Percentiles rank a stretch among this genome's conserved stretches.
phyloP scores from a whole-genome alignment of 2,113 vertebrate species.

The Malurus melanocephalus region DNA sequence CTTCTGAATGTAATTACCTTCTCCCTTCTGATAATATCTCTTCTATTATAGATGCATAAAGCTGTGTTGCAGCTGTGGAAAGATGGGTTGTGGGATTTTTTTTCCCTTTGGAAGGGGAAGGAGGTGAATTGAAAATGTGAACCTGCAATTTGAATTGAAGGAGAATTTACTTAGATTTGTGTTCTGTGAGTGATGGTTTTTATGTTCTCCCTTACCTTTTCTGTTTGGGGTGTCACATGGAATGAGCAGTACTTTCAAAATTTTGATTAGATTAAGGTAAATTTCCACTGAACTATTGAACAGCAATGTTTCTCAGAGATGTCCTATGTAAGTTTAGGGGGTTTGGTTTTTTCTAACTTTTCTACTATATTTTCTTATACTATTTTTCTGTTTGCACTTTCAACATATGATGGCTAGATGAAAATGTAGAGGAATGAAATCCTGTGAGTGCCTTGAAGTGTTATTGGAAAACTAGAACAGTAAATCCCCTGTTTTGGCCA shows the following conservation, averaged over 20 bases:
- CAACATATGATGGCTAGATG: neutral
- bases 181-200: neutral
- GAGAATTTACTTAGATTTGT: neutral
- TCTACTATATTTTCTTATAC: neutral
- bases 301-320: neutral
- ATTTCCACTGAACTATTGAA: neutral
- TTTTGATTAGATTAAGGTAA: neutral
- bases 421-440: neutral
- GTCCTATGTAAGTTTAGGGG: neutral
- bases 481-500: neutral
- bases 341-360: neutral
- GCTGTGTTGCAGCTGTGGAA: constrained; percentile 28
- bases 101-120: neutral
- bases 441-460: neutral
- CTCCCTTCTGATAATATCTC: neutral
- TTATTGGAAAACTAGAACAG: neutral
- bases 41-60: neutral
- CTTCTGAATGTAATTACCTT: constrained; percentile 5
- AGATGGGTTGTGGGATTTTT: neutral
- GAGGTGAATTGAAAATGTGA: constrained; percentile 1
- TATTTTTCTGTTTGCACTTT: neutral
- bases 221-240: neutral
- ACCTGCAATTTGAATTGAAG: neutral
- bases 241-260: neutral
- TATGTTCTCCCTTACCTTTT: neutral